Conservation (phyloP, 2,113 vertebrate species). For the Gnathonemus echidnorhynchus region DNA sequence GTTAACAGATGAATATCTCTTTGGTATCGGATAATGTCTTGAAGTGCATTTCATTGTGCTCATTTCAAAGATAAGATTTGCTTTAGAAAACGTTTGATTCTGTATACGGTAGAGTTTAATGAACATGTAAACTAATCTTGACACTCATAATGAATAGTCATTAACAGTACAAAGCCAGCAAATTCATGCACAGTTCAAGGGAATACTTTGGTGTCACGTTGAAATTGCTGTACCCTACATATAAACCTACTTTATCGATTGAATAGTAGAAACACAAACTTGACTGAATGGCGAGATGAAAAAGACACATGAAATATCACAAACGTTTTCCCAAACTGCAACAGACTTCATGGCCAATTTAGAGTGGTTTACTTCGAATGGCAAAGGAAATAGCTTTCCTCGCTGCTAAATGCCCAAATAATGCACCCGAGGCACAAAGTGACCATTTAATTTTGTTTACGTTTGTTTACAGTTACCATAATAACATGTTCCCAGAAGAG, state of each 20-base stretch:
- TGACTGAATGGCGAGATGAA: constrained; percentile 61
- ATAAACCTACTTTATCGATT: constrained; percentile 69
- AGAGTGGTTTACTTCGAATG: constrained; percentile 68
- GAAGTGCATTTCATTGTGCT: constrained; percentile 42
- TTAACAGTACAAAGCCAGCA: constrained; percentile 58
- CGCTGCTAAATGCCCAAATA: constrained; percentile 76
- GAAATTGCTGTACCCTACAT: constrained; percentile 52
- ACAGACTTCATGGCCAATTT: constrained; percentile 77
- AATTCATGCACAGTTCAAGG: constrained; percentile 58
- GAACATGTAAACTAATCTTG: constrained; percentile 60
- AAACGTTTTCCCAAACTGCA: constrained; percentile 71
- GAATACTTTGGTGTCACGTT: constrained; percentile 66
- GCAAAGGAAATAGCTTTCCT: constrained; percentile 79
- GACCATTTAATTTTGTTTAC: constrained; percentile 55
- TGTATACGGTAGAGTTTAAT: constrained; percentile 53
- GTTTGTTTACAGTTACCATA: constrained; percentile 37
- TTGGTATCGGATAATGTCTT: constrained; percentile 41
- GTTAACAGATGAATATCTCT: constrained; percentile 41
- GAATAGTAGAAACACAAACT: constrained; percentile 71
- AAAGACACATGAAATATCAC: constrained; percentile 65
- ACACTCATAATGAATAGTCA: constrained; percentile 61
- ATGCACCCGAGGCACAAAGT: constrained; percentile 61
- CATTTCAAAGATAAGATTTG: constrained; percentile 57
- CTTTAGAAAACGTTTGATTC: constrained; percentile 62
- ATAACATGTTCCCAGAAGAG: constrained; percentile 32